Evolutionary conservation across 1,140 invertebrate species (phyloP), one percentile per base, ranked within the genome.

Genomic region (Aphis craccivora): DNA sequence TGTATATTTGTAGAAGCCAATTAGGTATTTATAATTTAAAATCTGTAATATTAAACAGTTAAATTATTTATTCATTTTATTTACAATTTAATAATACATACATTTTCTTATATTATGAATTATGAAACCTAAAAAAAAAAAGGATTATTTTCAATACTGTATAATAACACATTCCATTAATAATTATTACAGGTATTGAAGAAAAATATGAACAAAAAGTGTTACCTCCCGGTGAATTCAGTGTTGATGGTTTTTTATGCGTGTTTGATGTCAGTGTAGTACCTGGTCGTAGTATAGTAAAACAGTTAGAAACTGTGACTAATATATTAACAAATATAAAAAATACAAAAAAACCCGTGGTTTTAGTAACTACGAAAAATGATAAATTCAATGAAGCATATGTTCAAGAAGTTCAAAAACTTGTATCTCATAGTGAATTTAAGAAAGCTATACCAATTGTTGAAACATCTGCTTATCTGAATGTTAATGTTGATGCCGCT

Each of bases 1-100:
- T 99, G 98, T 99, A 99, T 95, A 99, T 99, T 95, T 99, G 99
- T 96, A 99, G 99, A 96, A 99, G 99, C 96, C 99, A 99, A 95
- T 96, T 99, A 94, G 98, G 98, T 95, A 98, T 95, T 51, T 18
- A 51, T 20, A 51, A 51, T 51, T 51, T 51, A 51, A 51, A 51
- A 51, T 51, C 18, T 51, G 48, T 51, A 51, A 51, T 20, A 51
- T 9, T 60, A 53, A 53, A 23, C 7, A 60, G 8, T 60, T 60
- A 60, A 60, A 60, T 60, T 60, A 60, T 7, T 83, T 22, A 22
- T 20, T 14, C 43, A 84, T 84, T 84, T 84, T 40, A 43, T 37
- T 51, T 51, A 14, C 18, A 60, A 60, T 60, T 25, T 30, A 30
- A 6, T 2, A 9, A 18, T 18, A 60, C 30, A 14, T 60, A 51